phyloP scores from a whole-genome alignment of 2,888 invertebrate species.

The Aphrophora alni region DNA sequence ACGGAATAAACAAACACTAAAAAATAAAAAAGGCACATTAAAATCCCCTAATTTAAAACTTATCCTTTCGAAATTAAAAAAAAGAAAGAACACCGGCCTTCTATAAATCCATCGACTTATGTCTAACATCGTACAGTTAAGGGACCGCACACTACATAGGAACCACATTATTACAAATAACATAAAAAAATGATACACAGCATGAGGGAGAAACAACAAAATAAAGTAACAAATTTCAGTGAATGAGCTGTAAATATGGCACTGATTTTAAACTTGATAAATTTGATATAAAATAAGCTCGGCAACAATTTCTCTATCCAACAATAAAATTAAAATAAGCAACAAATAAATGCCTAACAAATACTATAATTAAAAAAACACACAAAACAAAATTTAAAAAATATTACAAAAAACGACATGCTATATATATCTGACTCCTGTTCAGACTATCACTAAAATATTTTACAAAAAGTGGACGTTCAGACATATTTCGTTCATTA shows the following conservation, averaged over 20 bases:
- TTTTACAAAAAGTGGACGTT: conserved; percentile 30
- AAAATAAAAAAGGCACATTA: conserved; percentile 18
- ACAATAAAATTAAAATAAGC: conserved; percentile 35
- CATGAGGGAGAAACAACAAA: conserved; percentile 36
- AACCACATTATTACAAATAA: conserved; percentile 49
- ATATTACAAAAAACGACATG: conserved; percentile 7
- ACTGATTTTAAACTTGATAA: conserved; percentile 36
- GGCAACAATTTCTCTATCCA: conserved; percentile 29
- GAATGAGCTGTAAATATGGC: conserved; percentile 42
- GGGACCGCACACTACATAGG: conserved; percentile 53
- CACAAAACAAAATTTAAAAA: conserved; percentile 3
- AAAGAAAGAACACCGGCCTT: conserved; percentile 15
- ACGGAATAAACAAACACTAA: conserved; percentile 37
- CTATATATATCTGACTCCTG: not conserved
- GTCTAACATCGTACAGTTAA: conserved; percentile 44
- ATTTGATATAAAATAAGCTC: conserved; percentile 44
- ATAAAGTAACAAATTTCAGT: conserved; percentile 35
- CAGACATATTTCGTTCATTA: not conserved
- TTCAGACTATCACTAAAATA: conserved; percentile 22
- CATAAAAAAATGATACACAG: conserved; percentile 20
- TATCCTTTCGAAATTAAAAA: conserved; percentile 28
- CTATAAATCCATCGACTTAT: conserved; percentile 9
- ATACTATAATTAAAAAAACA: not conserved
- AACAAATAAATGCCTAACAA: conserved; percentile 26
- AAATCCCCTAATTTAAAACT: conserved; percentile 1